These are phyloP conservation scores for Oenanthe oenanthe DNA, from an alignment of 2,113 vertebrate species.

Conservation along the genomic window DNA sequence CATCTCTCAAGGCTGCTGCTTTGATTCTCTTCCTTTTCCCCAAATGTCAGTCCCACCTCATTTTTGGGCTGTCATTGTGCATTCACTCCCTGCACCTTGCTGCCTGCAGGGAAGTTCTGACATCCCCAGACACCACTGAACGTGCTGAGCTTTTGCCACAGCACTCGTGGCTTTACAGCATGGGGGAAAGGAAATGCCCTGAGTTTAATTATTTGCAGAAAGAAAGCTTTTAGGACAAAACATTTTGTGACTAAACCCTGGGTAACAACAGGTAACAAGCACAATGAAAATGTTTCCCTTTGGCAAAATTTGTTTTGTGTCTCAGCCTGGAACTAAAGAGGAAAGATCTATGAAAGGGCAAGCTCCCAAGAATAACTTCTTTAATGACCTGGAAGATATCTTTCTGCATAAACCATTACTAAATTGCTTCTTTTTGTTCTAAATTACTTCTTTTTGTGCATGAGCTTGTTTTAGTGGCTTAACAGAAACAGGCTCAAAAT, in stretches of 20 bases:
- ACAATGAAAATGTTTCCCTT: neutral
- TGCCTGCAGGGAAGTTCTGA: neutral
- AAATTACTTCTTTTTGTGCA: neutral
- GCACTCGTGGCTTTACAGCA: neutral
- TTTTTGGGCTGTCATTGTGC: neutral
- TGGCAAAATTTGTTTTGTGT: neutral
- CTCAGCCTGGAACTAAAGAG: neutral
- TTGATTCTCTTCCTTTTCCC: neutral
- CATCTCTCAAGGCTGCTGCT: neutral
- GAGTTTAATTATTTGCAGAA: neutral
- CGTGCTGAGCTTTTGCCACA: neutral
- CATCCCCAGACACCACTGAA: neutral
- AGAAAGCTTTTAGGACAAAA: slow-evolving; percentile 8
- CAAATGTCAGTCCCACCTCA: neutral
- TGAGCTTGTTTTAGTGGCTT: neutral
- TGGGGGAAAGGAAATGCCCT: neutral
- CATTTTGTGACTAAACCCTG: neutral
- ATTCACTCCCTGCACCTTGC: neutral
- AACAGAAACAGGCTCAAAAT: slow-evolving; percentile 12
- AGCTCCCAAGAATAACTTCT: slow-evolving; percentile 24
- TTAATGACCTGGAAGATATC: slow-evolving; percentile 36
- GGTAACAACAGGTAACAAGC: slow-evolving; percentile 27
- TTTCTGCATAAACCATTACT: neutral
- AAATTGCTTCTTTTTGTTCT: neutral
- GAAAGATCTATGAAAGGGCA: neutral